These are phyloP conservation scores for Noctua fimbriata DNA, from an alignment of 2,888 invertebrate species.

Conservation along the genomic window DNA sequence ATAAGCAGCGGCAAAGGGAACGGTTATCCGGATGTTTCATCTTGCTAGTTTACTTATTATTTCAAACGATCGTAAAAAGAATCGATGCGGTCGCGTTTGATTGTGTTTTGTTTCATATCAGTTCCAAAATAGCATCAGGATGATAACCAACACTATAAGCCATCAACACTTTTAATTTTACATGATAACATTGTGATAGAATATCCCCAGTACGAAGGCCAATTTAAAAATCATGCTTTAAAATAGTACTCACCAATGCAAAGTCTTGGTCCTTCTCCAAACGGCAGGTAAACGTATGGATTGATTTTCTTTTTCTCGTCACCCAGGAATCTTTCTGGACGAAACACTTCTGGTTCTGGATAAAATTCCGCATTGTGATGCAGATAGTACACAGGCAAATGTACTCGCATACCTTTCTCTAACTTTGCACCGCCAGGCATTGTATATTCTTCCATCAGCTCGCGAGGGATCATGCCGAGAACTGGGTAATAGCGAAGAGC, in stretches of 20 bases:
- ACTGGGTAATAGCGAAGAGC: slow-evolving; percentile 73
- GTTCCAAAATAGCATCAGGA: not conserved
- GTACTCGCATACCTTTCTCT: slow-evolving; percentile 70
- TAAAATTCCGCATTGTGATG: slow-evolving; percentile 73
- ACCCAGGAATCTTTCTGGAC: slow-evolving; percentile 74
- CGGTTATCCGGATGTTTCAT: not conserved
- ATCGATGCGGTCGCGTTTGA: not conserved
- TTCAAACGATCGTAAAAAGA: not conserved
- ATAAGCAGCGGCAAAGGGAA: not conserved
- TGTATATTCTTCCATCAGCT: slow-evolving; percentile 73
- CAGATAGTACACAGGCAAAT: slow-evolving; percentile 72
- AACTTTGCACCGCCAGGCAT: slow-evolving; percentile 70
- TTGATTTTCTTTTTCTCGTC: slow-evolving; percentile 69
- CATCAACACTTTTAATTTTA: not conserved
- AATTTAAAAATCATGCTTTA: not conserved
- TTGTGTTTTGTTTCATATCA: not conserved
- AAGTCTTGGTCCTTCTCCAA: slow-evolving; percentile 74
- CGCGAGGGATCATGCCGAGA: slow-evolving; percentile 69
- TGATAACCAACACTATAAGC: not conserved
- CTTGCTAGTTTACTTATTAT: not conserved
- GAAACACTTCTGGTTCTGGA: slow-evolving; percentile 71
- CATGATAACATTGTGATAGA: not conserved
- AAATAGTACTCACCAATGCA: slow-evolving; percentile 71
- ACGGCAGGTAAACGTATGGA: slow-evolving; percentile 72
- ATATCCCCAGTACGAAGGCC: not conserved